Conservation (phyloP, 2,113 vertebrate genomes). For the Cisticola juncidis region DNA sequence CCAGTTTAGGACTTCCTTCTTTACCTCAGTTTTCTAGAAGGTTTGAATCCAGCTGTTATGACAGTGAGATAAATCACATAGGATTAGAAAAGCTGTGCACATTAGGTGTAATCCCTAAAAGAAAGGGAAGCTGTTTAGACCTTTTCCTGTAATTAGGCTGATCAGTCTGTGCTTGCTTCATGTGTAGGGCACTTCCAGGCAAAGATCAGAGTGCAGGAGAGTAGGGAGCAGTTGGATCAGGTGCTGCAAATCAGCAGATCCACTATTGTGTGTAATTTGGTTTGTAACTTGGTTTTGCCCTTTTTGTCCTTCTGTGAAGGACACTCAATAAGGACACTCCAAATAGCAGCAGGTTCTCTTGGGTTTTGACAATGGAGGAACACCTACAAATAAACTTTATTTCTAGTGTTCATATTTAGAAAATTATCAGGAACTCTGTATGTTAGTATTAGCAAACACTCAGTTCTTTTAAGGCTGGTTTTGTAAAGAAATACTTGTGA, state of each 20-base stretch:
- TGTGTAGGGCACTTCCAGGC: neutral
- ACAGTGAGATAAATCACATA: neutral
- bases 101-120: neutral
- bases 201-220: neutral
- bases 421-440: neutral
- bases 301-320: conserved; percentile 85
- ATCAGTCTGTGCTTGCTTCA: neutral
- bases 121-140: neutral
- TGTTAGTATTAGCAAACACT: neutral
- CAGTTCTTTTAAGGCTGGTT: neutral
- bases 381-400: conserved; percentile 60
- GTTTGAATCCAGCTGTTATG: neutral
- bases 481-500: neutral
- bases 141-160: neutral
- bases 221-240: neutral
- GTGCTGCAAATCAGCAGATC: neutral
- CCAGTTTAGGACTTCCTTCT: neutral
- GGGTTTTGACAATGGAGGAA: conserved; percentile 85
- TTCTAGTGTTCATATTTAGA: neutral
- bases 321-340: conserved; percentile 76
- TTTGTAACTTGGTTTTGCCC: conserved; percentile 80
- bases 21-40: neutral
- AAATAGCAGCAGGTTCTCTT: conserved; percentile 82
- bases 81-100: neutral
- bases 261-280: conserved; percentile 66